A percentile compares a stretch with the other conserved stretches of the same genome.
These are phyloP conservation scores for Physocephala rufipes DNA, from an alignment of 2,888 invertebrate genomes.

Conservation along the genomic window DNA sequence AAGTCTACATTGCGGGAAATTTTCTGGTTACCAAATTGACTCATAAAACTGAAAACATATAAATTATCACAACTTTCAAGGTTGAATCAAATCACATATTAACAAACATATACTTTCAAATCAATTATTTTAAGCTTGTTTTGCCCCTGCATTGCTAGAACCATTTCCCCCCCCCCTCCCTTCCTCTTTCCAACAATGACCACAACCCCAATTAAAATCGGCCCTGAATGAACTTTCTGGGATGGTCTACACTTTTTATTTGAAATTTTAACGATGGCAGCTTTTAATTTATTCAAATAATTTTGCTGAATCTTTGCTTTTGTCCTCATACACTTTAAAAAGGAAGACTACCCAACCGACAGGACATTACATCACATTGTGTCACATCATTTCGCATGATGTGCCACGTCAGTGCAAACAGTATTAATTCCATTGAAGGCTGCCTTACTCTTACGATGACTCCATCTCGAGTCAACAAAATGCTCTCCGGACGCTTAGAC, in stretches of 20 bases:
- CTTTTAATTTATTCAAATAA: slow-evolving; percentile 25
- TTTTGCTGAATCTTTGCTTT: slow-evolving; percentile 19
- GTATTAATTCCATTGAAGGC: neutral
- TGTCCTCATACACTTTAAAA: neutral
- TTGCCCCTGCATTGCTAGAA: neutral
- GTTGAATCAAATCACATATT: no score
- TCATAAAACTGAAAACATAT: no score
- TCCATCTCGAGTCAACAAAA: neutral
- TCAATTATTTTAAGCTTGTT: no score
- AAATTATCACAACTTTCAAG: no score
- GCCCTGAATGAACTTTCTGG: neutral
- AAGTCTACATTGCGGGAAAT: no score
- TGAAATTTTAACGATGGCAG: neutral
- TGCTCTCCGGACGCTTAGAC: neutral
- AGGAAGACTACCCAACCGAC: neutral
- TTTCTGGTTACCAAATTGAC: no score
- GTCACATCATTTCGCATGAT: neutral
- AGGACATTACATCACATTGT: neutral
- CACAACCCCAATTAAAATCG: neutral
- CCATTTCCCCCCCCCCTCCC: neutral
- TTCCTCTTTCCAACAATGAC: neutral
- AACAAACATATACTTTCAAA: no score
- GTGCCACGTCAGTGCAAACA: no score
- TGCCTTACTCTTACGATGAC: no score
- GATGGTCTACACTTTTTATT: neutral